These are phyloP conservation scores for Momotus momota DNA, from an alignment of 2,797 vertebrate genomes.

Conservation along the genomic window DNA sequence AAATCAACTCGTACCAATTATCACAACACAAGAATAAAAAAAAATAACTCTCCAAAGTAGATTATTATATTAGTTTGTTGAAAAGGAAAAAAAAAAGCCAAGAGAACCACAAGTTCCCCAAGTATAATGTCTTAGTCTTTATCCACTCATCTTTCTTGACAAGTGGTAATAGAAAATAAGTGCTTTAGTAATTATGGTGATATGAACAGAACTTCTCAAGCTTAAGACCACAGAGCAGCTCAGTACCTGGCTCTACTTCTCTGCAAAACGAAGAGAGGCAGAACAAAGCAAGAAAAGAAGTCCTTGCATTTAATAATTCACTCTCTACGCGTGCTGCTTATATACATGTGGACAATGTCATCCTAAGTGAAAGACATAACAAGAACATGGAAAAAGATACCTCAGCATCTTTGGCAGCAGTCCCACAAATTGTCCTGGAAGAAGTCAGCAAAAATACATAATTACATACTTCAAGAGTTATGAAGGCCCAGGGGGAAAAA, in stretches of 20 bases:
- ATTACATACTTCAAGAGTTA: conserved; percentile 1
- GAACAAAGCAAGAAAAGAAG: background rate
- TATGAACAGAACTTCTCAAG: background rate
- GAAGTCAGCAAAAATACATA: conserved; percentile 43
- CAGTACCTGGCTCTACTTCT: background rate
- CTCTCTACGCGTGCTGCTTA: background rate
- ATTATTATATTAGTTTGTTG: background rate
- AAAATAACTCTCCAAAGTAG: background rate
- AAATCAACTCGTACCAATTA: background rate
- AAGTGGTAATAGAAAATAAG: background rate
- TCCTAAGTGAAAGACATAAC: background rate
- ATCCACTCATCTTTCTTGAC: background rate
- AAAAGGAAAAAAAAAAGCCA: background rate
- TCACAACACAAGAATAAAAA: background rate
- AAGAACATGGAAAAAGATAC: conserved; percentile 51
- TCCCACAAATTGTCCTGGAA: conserved; percentile 11
- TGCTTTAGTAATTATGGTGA: background rate
- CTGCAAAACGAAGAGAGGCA: background rate
- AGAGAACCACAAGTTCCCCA: background rate
- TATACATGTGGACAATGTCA: background rate
- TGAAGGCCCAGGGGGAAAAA: background rate
- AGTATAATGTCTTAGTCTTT: background rate
- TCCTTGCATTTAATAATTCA: background rate
- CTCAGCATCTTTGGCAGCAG: conserved; percentile 50
- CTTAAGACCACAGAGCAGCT: background rate